Evolutionary conservation across 2,888 invertebrate genomes (phyloP), one percentile per base, ranked within the genome.

Genomic region (Conchocele bisecta): DNA sequence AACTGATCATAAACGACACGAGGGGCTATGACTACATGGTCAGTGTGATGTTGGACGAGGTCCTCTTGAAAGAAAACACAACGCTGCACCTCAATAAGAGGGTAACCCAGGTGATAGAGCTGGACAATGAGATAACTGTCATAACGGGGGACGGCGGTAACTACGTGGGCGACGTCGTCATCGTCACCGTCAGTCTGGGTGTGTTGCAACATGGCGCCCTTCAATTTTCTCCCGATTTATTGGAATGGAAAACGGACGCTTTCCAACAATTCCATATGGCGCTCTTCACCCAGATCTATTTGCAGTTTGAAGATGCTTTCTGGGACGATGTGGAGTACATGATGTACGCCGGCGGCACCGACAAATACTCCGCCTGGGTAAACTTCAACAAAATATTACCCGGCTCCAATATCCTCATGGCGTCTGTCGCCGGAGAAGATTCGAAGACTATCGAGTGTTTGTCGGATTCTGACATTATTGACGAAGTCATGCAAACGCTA

Each of bases 231-330:
- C 53, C 53, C 2, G 31, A n/a, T 2, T 22, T 53, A 31, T 35
- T 35, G 13, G 29, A 33, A 9, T 53, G 53, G 53, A 53, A 53
- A 53, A 29, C 17, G 13, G 53, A 53, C 22, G 24, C 53, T 15
- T 33, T 53, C 13, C 17, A 53, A 7, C 53, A 53, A 35, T 53
- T 53, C 35, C 53, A 53, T 9, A 29, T 33, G 53, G 53, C 53
- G 7, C 53, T 26, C 11, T 33, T 31, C 22, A 53, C 35, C 7
- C 24, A 29, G 3, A 17, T 53, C 20, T 53, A 53, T 33, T 9
- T 53, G 13, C 53, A 53, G 33, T 53, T 53, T 53, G n/a, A n/a
- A 3, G 11, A 11, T 15, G 20, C 29, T 13, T 53, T 53, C 20
- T 53, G 53, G 53, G 53, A 53, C 28, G 53, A 53, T 31, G 22